These are phyloP conservation scores for Phaethon lepturus DNA, from an alignment of 2,113 vertebrate species.

Conservation along the genomic window DNA sequence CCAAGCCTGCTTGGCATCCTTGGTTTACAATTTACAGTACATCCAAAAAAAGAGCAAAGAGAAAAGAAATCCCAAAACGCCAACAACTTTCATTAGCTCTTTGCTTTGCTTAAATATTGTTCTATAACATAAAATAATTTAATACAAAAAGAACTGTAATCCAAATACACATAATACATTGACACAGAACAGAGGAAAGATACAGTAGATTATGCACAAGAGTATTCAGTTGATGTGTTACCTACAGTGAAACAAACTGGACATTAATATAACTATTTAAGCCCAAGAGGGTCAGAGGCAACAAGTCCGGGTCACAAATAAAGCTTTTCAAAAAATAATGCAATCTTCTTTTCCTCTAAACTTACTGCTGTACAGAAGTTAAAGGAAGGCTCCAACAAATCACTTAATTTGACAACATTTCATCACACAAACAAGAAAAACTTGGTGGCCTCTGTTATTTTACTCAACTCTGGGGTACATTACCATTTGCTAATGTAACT, in stretches of 20 bases:
- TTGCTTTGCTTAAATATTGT: conserved; percentile 80
- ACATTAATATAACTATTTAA: conserved; percentile 65
- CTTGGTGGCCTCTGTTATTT: conserved; percentile 50
- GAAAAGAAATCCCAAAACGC: conserved; percentile 62
- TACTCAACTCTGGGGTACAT: conserved; percentile 14
- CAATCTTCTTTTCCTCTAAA: conserved; percentile 49
- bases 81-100: conserved; percentile 72
- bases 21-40: conserved; percentile 83
- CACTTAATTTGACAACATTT: conserved; percentile 62
- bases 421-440: conserved; percentile 65
- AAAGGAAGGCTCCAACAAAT: conserved; percentile 66
- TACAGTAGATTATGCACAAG: conserved; percentile 74
- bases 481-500: conserved; percentile 21
- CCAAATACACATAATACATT: conserved; percentile 67
- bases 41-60: conserved; percentile 73
- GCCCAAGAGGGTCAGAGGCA: conserved; percentile 63
- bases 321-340: conserved; percentile 67
- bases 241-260: conserved; percentile 66
- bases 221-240: conserved; percentile 65
- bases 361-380: conserved; percentile 63
- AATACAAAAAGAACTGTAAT: conserved; percentile 72
- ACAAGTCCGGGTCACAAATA: conserved; percentile 68
- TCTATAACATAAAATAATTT: conserved; percentile 80
- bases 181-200: conserved; percentile 72
- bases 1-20: conserved; percentile 87